Percentiles rank a stretch among this genome's conserved stretches.
These are phyloP conservation scores for Leucoraja ocellata DNA, from an alignment of 2,797 vertebrate species.

Conservation along the genomic window DNA sequence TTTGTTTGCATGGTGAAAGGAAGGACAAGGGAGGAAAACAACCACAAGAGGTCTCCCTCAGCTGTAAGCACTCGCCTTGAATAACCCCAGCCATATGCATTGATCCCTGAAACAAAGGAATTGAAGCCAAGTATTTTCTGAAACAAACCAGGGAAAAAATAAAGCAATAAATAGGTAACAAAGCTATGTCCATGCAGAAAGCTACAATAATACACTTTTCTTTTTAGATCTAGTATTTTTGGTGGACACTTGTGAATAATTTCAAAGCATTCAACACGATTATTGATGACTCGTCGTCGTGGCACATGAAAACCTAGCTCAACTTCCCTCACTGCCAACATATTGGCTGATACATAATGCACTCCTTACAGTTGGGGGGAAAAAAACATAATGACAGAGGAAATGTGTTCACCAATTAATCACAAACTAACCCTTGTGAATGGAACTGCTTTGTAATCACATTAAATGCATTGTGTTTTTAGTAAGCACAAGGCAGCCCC, in stretches of 20 bases:
- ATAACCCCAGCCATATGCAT: background rate
- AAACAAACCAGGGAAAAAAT: background rate
- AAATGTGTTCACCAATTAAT: no score
- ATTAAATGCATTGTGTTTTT: no score
- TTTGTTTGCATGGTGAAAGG: background rate
- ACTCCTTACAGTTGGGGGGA: background rate
- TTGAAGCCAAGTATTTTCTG: background rate
- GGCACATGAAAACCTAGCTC: background rate
- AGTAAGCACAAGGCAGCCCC: no score
- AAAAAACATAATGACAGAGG: no score
- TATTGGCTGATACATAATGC: background rate
- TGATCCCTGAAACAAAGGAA: background rate
- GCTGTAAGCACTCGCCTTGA: background rate
- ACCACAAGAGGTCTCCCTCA: background rate
- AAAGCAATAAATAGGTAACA: background rate
- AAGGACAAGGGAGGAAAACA: background rate
- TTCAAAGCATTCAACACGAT: background rate
- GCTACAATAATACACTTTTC: background rate
- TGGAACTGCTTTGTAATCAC: no score
- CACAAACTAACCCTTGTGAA: no score
- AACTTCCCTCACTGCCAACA: background rate
- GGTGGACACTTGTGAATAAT: background rate
- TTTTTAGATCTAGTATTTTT: background rate
- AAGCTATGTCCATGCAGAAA: no score
- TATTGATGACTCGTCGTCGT: background rate